Base-by-base conservation (phyloP, 2,797 vertebrate species). In the Gymnopithys bicolor region DNA sequence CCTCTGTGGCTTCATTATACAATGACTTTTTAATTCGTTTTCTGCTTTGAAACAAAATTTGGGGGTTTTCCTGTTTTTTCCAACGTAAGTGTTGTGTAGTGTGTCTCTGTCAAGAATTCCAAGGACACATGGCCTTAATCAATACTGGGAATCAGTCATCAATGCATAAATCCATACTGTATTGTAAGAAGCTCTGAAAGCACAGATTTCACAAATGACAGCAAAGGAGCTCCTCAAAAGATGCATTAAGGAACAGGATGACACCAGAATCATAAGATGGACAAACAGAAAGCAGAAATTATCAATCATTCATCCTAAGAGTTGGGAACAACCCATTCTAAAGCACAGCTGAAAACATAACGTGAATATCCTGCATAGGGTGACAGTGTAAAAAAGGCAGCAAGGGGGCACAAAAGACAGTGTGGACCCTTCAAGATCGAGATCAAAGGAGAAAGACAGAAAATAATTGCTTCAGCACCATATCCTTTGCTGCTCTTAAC, bases 301-400 rank as follows among this genome's bases (percentile, higher is more conserved):
- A 70, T 25, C 53, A 19, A 3, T 52, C 32, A 64, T 13, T 22
- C 21, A 4, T 39, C 21, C 21, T 32, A 59, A 52, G 70, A 91
- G 23, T 8, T 59, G 23, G 3, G 4, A 83, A 49, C 33, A 84
- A 58, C 6, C 2, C 10, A 1, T 18, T 70, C 73, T 59, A 84
- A 39, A 28, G 48, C 39, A 66, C 4, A 2, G 37, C 8, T 52
- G 3, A 87, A 84, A 63, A 13, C 1, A 7, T 25, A 53, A 53
- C 0, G 0, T 30, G 39, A 78, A 43, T 71, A 48, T n/a, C 18
- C 48, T 64, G 14, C 27, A 30, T 0, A 68, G 39, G 2, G 10
- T 51, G 46, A 51, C 28, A 73, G 22, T 2, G 5, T 43, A 67
- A 76, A 64, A 35, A 79, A 75, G 41, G 41, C 16, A 74, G 17